A percentile compares a stretch with the other conserved stretches of the same genome.
These are phyloP conservation scores for Imbricaverruca yamaguchii DNA, from an alignment of 2,888 invertebrate genomes.

Conservation along the genomic window DNA sequence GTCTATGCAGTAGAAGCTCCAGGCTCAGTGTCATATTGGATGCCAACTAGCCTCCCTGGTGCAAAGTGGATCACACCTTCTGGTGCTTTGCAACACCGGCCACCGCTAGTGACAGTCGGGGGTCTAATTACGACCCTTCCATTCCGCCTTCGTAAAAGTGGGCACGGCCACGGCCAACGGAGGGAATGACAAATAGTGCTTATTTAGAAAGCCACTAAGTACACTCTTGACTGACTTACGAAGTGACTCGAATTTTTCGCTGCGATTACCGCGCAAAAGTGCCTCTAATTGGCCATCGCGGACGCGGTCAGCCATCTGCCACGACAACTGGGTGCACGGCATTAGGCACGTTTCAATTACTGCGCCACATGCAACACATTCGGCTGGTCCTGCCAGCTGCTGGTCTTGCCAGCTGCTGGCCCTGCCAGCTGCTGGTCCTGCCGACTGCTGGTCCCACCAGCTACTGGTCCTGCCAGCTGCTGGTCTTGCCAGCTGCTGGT, in stretches of 20 bases:
- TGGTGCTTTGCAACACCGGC: too few species aligned
- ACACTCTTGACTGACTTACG: slow-evolving; percentile 7
- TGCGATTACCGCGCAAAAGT: not conserved
- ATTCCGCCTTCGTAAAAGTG: not conserved
- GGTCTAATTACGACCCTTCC: not conserved
- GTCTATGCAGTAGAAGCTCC: too few species aligned
- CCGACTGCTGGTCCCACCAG: too few species aligned
- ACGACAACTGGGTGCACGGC: not conserved
- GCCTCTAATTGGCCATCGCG: not conserved
- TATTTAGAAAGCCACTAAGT: slow-evolving; percentile 16
- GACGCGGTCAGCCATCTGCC: not conserved
- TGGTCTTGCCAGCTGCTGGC: too few species aligned
- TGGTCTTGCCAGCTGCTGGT: too few species aligned
- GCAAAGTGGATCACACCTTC: too few species aligned
- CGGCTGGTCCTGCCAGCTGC: too few species aligned
- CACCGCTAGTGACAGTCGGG: not conserved
- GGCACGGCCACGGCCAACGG: not conserved
- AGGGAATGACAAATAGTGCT: not conserved
- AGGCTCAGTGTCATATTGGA: too few species aligned
- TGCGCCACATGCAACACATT: not conserved
- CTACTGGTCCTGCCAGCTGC: not conserved
- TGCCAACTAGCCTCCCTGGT: too few species aligned
- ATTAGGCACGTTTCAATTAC: not conserved
- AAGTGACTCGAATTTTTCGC: slow-evolving; percentile 17
- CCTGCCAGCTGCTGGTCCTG: not conserved